Base-by-base conservation (phyloP, 2,113 vertebrate species). In the Pholis gunnellus region DNA sequence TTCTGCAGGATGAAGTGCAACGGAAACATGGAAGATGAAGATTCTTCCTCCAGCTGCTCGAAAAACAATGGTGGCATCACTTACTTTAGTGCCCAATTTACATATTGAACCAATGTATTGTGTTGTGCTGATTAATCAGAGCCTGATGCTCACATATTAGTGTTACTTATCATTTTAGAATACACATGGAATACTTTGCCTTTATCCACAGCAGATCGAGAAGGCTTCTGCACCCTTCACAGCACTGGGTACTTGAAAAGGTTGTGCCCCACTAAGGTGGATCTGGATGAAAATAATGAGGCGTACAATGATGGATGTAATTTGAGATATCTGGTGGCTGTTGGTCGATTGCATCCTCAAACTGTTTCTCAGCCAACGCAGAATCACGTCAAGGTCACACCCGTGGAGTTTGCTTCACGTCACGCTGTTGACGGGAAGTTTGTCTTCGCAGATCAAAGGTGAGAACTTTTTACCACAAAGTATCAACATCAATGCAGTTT, bases 361-460 rank as follows among this genome's bases (percentile, higher is more conserved):
- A 27, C 67, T 22, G 34, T 54, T 71, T 52, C n/a, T 17, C 61
- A 60, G 54, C 71, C 11, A 8, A 22, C 18, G 31, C 63, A 52
- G 54, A 40, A 22, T 25, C 31, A 71, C 3, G 0, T 59, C 11
- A 65, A 31, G 29, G 31, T 81, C 52, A 74, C 29, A 7, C 70
- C 52, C 1, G 1, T 50, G 63, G 79, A 68, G 71, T 81, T 81
- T 74, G 64, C 50, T n/a, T 69, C 72, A 75, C 44, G 14, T 44
- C 72, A 71, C 18, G 20, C 50, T 27, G 50, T 65, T 4, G 7
- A 59, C 1, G 38, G 65, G 20, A 75, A 42, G 31, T 71, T 72
- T 76, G 31, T 80, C 72, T 75, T 80, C 11, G 52, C 36, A 52
- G 72, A 76, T 59, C 50, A 66, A 71, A 71, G 66, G 78, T 71